A percentile compares a stretch with the other conserved stretches of the same genome.
Conservation (phyloP, 2,888 invertebrate species). For the Poecilobothrus nobilitatus region DNA sequence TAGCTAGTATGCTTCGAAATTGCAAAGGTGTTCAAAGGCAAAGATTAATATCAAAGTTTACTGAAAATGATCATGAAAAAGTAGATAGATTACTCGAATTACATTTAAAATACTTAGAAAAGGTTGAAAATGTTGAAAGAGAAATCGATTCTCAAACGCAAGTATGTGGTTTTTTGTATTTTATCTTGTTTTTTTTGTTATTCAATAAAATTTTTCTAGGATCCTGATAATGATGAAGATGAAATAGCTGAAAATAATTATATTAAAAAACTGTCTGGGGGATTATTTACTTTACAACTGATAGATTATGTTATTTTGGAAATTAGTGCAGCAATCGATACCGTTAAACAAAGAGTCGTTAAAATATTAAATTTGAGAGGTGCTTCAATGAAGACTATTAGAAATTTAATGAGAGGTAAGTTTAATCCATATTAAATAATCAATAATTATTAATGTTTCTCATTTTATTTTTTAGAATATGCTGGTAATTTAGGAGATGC, state of each 20-base stretch:
- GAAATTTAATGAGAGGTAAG: conserved; percentile 85
- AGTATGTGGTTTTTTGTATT: conserved; percentile 27
- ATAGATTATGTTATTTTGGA: conserved; percentile 84
- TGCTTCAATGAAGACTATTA: conserved; percentile 84
- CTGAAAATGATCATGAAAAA: conserved; percentile 97
- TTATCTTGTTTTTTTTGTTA: neutral
- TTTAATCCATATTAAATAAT: too few species aligned
- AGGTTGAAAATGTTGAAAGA: conserved; percentile 76
- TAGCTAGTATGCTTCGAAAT: conserved; percentile 86
- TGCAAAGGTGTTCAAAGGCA: conserved; percentile 86
- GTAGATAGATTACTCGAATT: conserved; percentile 92
- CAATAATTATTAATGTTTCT: neutral
- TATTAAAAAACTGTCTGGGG: conserved; percentile 80
- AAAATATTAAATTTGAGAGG: conserved; percentile 83
- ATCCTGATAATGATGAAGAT: conserved; percentile 51
- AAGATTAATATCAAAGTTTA: conserved; percentile 87
- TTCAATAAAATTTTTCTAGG: conserved; percentile 25
- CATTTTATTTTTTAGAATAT: conserved; percentile 62
- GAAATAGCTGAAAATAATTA: conserved; percentile 80
- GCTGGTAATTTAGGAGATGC: conserved; percentile 91
- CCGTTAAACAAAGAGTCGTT: conserved; percentile 75
- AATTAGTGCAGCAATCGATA: conserved; percentile 57
- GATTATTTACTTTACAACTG: conserved; percentile 91
- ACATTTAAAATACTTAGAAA: conserved; percentile 93
- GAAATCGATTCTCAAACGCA: conserved; percentile 55